Conservation (phyloP, 64 coral and sea anemone genomes). For the Dendronephthya gigantea region DNA sequence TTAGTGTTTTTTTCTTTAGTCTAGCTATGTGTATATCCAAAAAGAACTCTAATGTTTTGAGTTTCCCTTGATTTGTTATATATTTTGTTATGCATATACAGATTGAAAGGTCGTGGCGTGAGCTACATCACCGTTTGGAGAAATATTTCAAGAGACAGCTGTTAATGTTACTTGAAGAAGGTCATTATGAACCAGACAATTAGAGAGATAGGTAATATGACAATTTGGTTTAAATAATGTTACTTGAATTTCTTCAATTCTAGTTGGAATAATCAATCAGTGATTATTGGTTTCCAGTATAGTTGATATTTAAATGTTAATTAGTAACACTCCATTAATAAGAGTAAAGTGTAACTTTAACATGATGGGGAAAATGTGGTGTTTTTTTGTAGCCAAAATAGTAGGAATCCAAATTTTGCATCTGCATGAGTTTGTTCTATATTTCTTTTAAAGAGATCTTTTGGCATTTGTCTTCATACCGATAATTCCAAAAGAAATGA, state of each 20-base stretch:
- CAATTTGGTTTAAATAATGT: neutral
- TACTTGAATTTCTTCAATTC: neutral
- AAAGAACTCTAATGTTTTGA: too few species aligned
- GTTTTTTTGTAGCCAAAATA: too few species aligned
- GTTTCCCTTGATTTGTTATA: too few species aligned
- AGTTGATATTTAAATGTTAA: too few species aligned
- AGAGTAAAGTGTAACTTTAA: too few species aligned
- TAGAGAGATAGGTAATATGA: constrained; percentile 35
- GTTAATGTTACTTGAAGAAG: constrained; percentile 39
- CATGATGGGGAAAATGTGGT: too few species aligned
- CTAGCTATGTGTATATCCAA: too few species aligned
- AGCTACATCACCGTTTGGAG: constrained; percentile 40
- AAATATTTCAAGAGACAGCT: constrained; percentile 36
- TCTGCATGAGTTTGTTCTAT: neutral
- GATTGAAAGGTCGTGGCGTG: constrained; percentile 48
- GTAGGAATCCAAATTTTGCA: neutral
- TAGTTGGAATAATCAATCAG: neutral
- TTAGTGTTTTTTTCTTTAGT: too few species aligned
- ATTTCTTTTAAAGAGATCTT: neutral
- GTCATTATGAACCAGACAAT: constrained; percentile 35
- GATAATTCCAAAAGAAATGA: neutral
- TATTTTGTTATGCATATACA: neutral
- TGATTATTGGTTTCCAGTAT: too few species aligned
- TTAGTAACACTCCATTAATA: too few species aligned
- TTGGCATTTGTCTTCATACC: neutral